Conservation (phyloP, 2,888 invertebrate genomes). For the Drosophila ustulata region DNA sequence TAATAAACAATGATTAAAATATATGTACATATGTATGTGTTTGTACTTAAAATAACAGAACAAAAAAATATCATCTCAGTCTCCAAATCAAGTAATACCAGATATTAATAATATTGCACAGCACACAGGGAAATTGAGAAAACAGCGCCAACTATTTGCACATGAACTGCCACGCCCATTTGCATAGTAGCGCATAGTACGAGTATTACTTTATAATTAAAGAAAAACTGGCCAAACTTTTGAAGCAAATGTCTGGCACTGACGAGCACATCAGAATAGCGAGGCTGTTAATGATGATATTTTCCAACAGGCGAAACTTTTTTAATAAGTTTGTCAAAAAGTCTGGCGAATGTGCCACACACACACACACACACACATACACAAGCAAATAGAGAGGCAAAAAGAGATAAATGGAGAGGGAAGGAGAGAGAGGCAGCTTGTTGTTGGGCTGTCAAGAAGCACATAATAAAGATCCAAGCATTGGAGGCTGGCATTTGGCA, state of each 20-base stretch:
- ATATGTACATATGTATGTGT: too few relatives aligned
- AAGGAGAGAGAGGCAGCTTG: conserved; percentile 7
- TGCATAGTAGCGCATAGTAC: conserved; percentile 26
- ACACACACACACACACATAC: conserved; percentile 22
- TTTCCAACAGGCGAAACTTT: conserved; percentile 69
- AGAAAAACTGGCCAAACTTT: conserved; percentile 47
- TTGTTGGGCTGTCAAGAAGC: conserved; percentile 36
- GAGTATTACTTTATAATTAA: conserved; percentile 57
- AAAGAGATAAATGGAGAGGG: background rate
- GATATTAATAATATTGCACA: too few relatives aligned
- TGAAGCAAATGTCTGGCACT: conserved; percentile 55
- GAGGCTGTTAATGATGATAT: conserved; percentile 69
- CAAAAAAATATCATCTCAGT: too few relatives aligned
- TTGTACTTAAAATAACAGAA: too few relatives aligned
- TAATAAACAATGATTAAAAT: too few relatives aligned
- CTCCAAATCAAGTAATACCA: too few relatives aligned
- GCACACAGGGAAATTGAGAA: background rate
- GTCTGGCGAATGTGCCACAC: conserved; percentile 44
- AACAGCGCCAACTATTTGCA: conserved; percentile 61
- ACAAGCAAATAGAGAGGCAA: background rate
- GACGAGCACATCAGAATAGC: conserved; percentile 55
- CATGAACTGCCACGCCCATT: conserved; percentile 36
- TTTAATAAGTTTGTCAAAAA: conserved; percentile 78
- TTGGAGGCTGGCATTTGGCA: conserved; percentile 57
- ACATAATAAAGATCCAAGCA: conserved; percentile 42